Evolutionary conservation across 2,888 invertebrate genomes (phyloP).

Genomic region (Nomada fucata): DNA sequence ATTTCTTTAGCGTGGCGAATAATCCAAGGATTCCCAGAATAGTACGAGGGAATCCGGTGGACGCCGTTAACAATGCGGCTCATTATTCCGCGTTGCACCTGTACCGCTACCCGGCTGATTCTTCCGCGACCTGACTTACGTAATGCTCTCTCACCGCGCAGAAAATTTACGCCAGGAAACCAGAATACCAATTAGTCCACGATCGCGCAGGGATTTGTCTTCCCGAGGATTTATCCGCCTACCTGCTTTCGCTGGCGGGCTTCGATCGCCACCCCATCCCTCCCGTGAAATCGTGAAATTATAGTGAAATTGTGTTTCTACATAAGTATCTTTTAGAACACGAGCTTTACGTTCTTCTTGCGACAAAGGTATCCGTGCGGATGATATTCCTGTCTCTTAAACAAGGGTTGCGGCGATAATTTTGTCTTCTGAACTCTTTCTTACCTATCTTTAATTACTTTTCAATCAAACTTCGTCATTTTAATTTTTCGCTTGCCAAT

Average conservation of each 20-base stretch:
- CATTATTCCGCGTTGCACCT: conserved; percentile 48
- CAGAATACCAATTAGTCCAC: conserved; percentile 55
- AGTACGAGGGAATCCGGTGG: neutral
- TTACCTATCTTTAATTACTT: too few species aligned
- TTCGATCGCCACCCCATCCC: neutral
- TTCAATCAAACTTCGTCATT: too few species aligned
- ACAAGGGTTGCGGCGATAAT: too few species aligned
- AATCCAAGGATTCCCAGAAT: neutral
- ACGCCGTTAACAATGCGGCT: conserved; percentile 41
- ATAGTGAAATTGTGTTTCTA: too few species aligned
- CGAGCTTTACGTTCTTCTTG: too few species aligned
- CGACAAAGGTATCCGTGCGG: too few species aligned
- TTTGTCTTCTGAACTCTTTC: too few species aligned
- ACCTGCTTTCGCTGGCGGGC: neutral
- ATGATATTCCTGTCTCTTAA: too few species aligned
- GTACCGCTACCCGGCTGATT: conserved; percentile 50
- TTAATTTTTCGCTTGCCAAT: too few species aligned
- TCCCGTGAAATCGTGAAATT: neutral
- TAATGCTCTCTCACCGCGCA: conserved; percentile 26
- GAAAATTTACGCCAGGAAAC: conserved; percentile 48
- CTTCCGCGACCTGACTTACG: conserved; percentile 50
- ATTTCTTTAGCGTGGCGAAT: too few species aligned
- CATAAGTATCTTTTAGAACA: too few species aligned
- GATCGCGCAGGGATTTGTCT: conserved; percentile 39
- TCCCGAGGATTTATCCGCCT: conserved; percentile 43